Evolutionary conservation across 2,113 vertebrate genomes (phyloP).

Genomic region (Columbina picui): DNA sequence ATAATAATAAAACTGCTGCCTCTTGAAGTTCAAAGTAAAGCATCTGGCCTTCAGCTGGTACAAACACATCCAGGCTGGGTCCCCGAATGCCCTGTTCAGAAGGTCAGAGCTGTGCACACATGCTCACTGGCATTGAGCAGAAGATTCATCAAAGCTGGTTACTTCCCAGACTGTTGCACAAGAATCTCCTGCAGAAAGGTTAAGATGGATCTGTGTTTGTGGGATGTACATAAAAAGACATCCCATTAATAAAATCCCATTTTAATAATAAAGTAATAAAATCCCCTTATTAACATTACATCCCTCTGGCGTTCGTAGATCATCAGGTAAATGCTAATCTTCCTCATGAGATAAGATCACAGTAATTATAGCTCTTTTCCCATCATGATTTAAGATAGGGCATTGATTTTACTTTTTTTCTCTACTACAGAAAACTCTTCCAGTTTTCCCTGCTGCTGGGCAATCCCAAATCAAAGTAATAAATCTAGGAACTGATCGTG

Average conservation of each 20-base stretch:
- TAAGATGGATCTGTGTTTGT: neutral
- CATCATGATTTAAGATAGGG: neutral
- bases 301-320: neutral
- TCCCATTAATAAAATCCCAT: no score
- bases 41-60: neutral
- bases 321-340: neutral
- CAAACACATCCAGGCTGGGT: neutral
- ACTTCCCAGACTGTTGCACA: neutral
- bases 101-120: neutral
- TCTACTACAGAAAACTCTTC: constrained; percentile 84
- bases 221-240: neutral
- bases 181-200: neutral
- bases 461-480: constrained; percentile 86
- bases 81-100: neutral
- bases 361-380: neutral
- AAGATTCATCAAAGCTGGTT: neutral
- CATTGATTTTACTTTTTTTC: neutral
- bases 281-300: neutral
- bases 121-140: neutral
- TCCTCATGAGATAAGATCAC: neutral
- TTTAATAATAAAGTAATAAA: no score
- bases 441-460: constrained; percentile 79
- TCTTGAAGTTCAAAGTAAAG: neutral
- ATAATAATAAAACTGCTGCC: neutral
- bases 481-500: constrained; percentile 71